Percentiles rank a stretch among this genome's conserved stretches.
phyloP scores from a whole-genome alignment of 2,888 invertebrate species.

The Drosophila affinis region DNA sequence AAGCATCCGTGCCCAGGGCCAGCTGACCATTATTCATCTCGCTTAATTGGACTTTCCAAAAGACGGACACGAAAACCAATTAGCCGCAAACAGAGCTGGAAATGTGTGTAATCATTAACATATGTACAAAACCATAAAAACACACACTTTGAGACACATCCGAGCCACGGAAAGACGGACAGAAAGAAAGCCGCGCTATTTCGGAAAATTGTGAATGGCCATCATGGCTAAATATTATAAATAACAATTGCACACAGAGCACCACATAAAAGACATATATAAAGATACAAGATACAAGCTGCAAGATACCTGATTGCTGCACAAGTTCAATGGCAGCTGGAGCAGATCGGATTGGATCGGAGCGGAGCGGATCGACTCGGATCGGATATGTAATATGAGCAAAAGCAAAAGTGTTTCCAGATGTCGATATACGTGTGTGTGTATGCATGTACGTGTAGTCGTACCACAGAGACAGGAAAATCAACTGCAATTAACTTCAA shows the following conservation, averaged over 20 bases:
- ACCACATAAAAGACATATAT: conserved; percentile 1
- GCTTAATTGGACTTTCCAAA: conserved; percentile 75
- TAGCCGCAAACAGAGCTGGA: conserved; percentile 51
- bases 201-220: conserved; percentile 39
- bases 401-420: conserved; percentile 63
- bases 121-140: neutral
- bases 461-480: conserved; percentile 62
- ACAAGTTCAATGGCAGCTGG: conserved; percentile 81
- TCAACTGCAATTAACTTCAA: conserved; percentile 79
- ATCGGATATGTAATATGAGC: conserved; percentile 64
- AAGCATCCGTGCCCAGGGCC: neutral
- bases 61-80: conserved; percentile 54
- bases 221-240: conserved; percentile 26
- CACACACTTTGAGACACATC: conserved; percentile 5
- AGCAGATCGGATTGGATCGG: neutral
- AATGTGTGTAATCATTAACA: conserved; percentile 40
- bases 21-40: conserved; percentile 34
- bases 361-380: neutral
- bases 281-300: conserved; percentile 1
- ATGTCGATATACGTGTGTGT: conserved; percentile 41
- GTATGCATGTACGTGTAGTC: too few relatives aligned
- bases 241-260: conserved; percentile 17
- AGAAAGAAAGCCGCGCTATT: conserved; percentile 29
- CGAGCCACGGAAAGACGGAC: neutral
- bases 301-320: conserved; percentile 55